These are phyloP conservation scores for Villa cingulata DNA, from an alignment of 2,888 invertebrate genomes.

Conservation along the genomic window DNA sequence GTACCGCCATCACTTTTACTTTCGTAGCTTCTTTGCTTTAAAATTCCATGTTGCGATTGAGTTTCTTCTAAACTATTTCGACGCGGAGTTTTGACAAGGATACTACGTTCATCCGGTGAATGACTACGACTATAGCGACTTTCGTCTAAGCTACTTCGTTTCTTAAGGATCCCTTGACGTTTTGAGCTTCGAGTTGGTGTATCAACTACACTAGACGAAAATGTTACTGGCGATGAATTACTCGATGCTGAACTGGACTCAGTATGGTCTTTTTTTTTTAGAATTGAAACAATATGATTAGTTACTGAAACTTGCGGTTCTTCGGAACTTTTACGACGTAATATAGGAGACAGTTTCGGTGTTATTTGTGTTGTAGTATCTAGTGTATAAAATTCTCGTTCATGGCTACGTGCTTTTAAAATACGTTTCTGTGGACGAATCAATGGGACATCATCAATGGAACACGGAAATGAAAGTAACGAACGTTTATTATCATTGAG, in stretches of 20 bases:
- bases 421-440: slow-evolving; percentile 14
- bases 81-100: slow-evolving; percentile 32
- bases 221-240: slow-evolving; percentile 60
- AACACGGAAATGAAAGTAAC: not conserved
- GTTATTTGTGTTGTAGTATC: not conserved
- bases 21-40: slow-evolving; percentile 64
- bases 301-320: slow-evolving; percentile 35
- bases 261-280: slow-evolving; percentile 50
- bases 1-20: slow-evolving; percentile 48
- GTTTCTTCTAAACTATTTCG: slow-evolving; percentile 34
- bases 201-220: slow-evolving; percentile 62
- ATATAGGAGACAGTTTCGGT: slow-evolving; percentile 23
- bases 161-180: slow-evolving; percentile 69
- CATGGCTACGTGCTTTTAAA: slow-evolving; percentile 22
- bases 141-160: slow-evolving; percentile 70
- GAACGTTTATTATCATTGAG: not conserved
- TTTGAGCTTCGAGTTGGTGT: slow-evolving; percentile 45
- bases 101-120: slow-evolving; percentile 35
- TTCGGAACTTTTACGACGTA: slow-evolving; percentile 35
- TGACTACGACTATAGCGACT: slow-evolving; percentile 35
- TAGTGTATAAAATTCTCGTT: slow-evolving; percentile 20
- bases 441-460: not conserved
- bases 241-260: slow-evolving; percentile 39
- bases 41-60: slow-evolving; percentile 48
- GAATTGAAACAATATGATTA: slow-evolving; percentile 46